Evolutionary conservation across 2,888 invertebrate species (phyloP), one percentile per base, ranked within the genome.

Genomic region (Desoria tigrina): DNA sequence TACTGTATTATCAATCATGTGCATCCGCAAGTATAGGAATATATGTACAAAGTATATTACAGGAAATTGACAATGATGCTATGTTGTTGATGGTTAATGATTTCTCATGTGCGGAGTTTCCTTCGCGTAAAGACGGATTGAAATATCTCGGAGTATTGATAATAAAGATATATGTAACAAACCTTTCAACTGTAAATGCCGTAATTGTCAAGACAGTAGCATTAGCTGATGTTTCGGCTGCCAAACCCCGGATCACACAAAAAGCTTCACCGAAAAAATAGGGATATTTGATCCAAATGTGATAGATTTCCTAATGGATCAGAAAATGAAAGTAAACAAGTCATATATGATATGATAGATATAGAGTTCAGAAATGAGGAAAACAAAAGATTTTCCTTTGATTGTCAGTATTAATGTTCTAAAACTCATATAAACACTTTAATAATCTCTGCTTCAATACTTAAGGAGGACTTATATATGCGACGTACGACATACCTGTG

Each of bases 141-240:
- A n/a, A n/a, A n/a, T n/a, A n/a, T n/a, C n/a, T n/a, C n/a, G n/a
- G n/a, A n/a, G n/a, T n/a, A n/a, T n/a, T n/a, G n/a, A n/a, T n/a
- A 32, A 11, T 32, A 32, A 32, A 32, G 6, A 32, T 32, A 32
- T 32, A 32, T 32, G 32, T 32, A 32, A 32, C 32, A 32, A 32
- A 94, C 69, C 94, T 83, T 79, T 93, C 93, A 42, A 90, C 85
- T 0, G 92, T 93, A 80, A 93, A 94, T 1, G 92, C 91, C 0
- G 92, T 91, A 77, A 94, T 94, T 14, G 82, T 83, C 45, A 83
- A 75, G 1, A 94, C 92, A 0, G 92, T 92, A 0, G 91, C 90
- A 78, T 90, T 90, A 23, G 89, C 88, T 0, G 90, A 88, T n/a
- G 90, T 90, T 80, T 94, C 94, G 0, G 92, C 90, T 0, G 90